Evolutionary conservation across 2,888 invertebrate genomes (phyloP), one percentile per base, ranked within the genome.

Genomic region (Nomada hirtipes): DNA sequence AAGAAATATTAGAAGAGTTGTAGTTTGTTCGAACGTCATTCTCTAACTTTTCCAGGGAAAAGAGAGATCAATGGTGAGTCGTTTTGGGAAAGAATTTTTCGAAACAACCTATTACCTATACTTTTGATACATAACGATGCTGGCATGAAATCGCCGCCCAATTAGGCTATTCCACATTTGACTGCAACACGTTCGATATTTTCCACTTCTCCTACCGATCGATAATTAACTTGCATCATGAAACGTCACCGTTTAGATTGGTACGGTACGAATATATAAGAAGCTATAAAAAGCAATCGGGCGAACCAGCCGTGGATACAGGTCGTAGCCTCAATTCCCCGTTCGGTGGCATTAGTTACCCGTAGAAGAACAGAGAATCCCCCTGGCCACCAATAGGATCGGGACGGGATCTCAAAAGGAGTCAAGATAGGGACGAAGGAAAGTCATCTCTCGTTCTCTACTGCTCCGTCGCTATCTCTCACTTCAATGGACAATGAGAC

Each of bases 401-500:
- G 76, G 52, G 69, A 69, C 79, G 79, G 70, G 60, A 80, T 85
- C 84, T 82, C 57, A 68, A 78, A 79, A 79, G 77, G 76, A 71
- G 68, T 44, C 68, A 50, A 77, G 78, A 80, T 77, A 79, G 82
- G 79, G 79, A 77, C 74, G 80, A 86, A 80, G 80, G 77, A 88
- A 80, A 85, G 74, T 83, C 87, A 65, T 84, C 76, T 78, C 78
- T 82, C 82, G 71, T 78, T 76, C 77, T 86, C 76, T 63, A 53
- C 53, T 44, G 55, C 78, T 77, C 84, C 76, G 69, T 74, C 78
- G 75, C 78, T 79, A 82, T 86, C 87, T 87, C 83, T 82, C 79
- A 70, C 83, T 83, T 67, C 85, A 78, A 61, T 77, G 82, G 86
- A 83, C 85, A 85, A 88, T 84, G 88, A 86, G 84, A 88, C 88